Conservation (phyloP, 2,797 vertebrate species). For the Chelonia mydas region DNA sequence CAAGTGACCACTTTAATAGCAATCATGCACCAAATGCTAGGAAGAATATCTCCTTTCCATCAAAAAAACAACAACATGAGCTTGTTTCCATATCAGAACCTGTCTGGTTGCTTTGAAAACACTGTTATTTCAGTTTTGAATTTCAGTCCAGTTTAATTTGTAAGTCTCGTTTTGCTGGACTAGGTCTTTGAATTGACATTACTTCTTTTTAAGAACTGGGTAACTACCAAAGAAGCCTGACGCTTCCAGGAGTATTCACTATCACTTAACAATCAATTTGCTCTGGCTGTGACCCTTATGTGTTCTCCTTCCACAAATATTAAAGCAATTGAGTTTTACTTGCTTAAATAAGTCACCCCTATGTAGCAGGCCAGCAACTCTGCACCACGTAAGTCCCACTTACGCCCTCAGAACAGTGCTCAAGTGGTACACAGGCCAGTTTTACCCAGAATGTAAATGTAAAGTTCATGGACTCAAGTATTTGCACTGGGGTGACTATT, state of each 20-base stretch:
- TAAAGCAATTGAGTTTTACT: not conserved
- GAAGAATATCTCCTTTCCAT: constrained; percentile 2
- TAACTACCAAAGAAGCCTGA: not conserved
- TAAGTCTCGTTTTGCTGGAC: not conserved
- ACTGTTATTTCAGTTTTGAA: not conserved
- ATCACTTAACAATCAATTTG: not conserved
- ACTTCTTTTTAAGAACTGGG: not conserved
- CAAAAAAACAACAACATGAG: not conserved
- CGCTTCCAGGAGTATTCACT: not conserved
- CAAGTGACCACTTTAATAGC: not conserved
- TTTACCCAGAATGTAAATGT: not conserved
- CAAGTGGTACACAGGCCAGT: not conserved
- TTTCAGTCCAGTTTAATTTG: not conserved
- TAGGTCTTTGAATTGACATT: not conserved
- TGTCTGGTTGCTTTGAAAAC: not conserved
- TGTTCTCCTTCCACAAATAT: not conserved
- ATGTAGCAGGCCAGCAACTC: not conserved
- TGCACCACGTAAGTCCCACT: not conserved
- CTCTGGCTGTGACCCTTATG: not conserved
- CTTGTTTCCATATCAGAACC: not conserved
- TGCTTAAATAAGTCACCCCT: not conserved
- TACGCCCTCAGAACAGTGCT: not conserved
- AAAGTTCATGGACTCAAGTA: not conserved
- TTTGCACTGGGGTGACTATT: not conserved
- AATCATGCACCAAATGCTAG: not conserved